Evolutionary conservation across 2,888 invertebrate genomes (phyloP).

Genomic region (Baccha elongata): DNA sequence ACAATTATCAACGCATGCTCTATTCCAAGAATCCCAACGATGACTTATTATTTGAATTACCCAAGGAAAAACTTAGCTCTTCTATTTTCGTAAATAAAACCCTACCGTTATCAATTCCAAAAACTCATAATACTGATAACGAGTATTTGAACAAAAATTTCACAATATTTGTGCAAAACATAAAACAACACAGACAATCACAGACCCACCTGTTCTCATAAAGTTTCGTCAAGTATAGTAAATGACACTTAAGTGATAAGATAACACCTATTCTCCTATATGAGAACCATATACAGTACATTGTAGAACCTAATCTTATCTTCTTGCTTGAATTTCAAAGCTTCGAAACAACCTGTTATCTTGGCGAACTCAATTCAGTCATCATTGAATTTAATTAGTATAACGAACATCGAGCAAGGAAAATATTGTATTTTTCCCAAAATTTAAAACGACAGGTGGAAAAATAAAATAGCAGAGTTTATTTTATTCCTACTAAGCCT

Average conservation of each 20-base stretch:
- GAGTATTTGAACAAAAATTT: conserved; percentile 22
- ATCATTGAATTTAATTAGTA: conserved; percentile 45
- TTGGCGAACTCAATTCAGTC: conserved; percentile 33
- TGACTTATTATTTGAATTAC: conserved; percentile 49
- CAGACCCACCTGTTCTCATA: conserved; percentile 42
- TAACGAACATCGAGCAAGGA: conserved; percentile 56
- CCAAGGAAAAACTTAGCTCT: conserved; percentile 25
- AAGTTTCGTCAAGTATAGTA: conserved; percentile 61
- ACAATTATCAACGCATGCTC: conserved; percentile 10
- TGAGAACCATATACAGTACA: conserved; percentile 4
- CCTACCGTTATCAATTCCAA: conserved; percentile 43
- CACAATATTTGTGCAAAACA: conserved; percentile 65
- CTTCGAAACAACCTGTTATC: conserved; percentile 65
- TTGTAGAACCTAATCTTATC: conserved; percentile 58
- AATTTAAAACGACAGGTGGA: conserved; percentile 54
- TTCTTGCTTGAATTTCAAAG: conserved; percentile 44
- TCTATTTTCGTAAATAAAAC: conserved; percentile 28
- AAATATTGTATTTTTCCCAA: conserved; percentile 13
- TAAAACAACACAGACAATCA: neutral
- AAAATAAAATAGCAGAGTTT: too few species aligned
- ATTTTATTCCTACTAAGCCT: neutral
- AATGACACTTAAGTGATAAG: conserved; percentile 53
- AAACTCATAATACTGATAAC: conserved; percentile 24
- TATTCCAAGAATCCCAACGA: conserved; percentile 48
- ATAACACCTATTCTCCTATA: neutral